phyloP scores from a whole-genome alignment of 1,140 invertebrate species.

The Drosophila ambigua region DNA sequence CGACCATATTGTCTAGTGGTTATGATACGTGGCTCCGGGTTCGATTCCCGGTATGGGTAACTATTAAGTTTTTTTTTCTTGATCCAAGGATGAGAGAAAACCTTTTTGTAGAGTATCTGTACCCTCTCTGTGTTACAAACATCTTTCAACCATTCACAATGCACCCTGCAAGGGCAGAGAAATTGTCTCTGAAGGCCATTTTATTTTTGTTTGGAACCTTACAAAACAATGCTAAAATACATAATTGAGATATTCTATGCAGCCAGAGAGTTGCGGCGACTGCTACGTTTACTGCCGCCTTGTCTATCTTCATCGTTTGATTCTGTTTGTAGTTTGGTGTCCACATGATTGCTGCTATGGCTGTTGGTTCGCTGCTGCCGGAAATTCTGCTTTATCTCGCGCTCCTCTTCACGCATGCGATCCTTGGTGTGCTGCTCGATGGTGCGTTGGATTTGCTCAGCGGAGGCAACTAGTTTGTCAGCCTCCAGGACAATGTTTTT shows the following conservation, averaged over 20 bases:
- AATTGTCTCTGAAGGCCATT: neutral
- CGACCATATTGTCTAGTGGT: no score
- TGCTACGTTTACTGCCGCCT: slow-evolving; percentile 44
- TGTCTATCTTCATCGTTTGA: slow-evolving; percentile 15
- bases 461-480: slow-evolving; percentile 72
- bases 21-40: slow-evolving; percentile 84
- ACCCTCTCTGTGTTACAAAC: no score
- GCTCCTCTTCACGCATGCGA: slow-evolving; percentile 73
- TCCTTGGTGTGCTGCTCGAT: slow-evolving; percentile 78
- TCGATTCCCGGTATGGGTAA: slow-evolving; percentile 93
- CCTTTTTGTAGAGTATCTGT: no score
- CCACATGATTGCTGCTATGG: slow-evolving; percentile 17
- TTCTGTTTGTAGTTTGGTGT: neutral
- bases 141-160: no score
- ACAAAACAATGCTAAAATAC: slow-evolving; percentile 9
- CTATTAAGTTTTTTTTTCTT: no score
- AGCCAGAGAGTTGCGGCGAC: slow-evolving; percentile 61
- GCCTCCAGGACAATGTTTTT: slow-evolving; percentile 66
- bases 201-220: slow-evolving; percentile 28
- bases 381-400: slow-evolving; percentile 71
- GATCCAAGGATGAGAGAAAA: no score
- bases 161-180: no score
- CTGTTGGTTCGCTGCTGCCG: slow-evolving; percentile 37
- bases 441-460: slow-evolving; percentile 76
- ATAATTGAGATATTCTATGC: slow-evolving; percentile 29